Conservation (phyloP, 2,888 invertebrate genomes). For the Drosophila neonasuta region DNA sequence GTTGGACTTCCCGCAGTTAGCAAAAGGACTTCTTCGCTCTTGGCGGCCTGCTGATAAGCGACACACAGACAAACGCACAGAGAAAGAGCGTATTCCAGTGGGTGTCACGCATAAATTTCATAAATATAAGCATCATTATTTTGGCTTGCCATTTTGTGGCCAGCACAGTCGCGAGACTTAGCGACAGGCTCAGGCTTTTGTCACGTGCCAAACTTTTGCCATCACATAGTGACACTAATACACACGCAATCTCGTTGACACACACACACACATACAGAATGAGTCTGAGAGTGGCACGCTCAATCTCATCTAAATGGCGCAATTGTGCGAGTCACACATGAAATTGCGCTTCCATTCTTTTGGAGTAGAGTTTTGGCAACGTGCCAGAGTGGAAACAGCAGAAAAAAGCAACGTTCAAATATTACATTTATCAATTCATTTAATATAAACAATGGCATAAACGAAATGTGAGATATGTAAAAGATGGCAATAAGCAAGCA, state of each 20-base stretch:
- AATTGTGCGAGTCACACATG: conserved; percentile 70
- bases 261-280: not conserved
- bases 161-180: conserved; percentile 55
- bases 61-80: conserved; percentile 26
- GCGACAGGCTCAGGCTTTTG: conserved; percentile 59
- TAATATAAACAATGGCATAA: conserved; percentile 23
- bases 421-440: conserved; percentile 29
- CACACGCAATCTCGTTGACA: conserved; percentile 3
- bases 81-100: conserved; percentile 59
- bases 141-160: conserved; percentile 68
- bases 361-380: conserved; percentile 32
- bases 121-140: conserved; percentile 78
- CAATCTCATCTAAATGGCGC: conserved; percentile 75
- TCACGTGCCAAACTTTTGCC: conserved; percentile 73
- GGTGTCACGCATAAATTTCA: conserved; percentile 80
- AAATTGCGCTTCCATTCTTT: conserved; percentile 52
- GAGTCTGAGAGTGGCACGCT: conserved; percentile 34
- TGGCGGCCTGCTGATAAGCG: conserved; percentile 72
- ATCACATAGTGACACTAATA: conserved; percentile 29
- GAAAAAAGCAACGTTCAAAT: not conserved
- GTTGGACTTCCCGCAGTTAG: conserved; percentile 27
- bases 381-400: conserved; percentile 27
- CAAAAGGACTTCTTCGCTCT: conserved; percentile 20
- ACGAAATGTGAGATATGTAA: conserved; percentile 4
- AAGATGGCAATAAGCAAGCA: conserved; percentile 10